Percentiles rank a stretch among this genome's conserved stretches.
phyloP scores from a whole-genome alignment of 2,113 vertebrate species.

The Polyodon spathula region DNA sequence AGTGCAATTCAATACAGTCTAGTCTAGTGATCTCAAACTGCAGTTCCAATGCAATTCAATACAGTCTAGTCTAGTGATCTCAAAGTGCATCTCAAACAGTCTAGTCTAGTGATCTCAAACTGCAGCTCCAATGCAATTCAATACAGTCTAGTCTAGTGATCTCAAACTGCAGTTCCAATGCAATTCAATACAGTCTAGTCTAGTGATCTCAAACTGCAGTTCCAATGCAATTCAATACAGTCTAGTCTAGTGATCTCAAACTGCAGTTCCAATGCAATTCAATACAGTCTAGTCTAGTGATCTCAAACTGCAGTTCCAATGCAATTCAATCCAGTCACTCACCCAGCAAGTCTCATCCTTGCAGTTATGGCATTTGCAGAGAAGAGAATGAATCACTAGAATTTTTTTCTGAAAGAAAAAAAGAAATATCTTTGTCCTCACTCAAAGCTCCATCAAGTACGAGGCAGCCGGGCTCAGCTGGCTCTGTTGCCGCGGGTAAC shows the following conservation, averaged over 20 bases:
- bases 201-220: too few species aligned
- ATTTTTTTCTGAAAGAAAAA: conserved; percentile 25
- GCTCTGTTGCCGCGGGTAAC: not conserved
- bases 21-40: not conserved
- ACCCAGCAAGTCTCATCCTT: conserved; percentile 7
- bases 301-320: too few species aligned
- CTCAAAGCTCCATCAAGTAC: not conserved
- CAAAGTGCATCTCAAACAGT: too few species aligned
- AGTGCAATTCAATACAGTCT: too few species aligned
- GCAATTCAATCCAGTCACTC: conserved; percentile 21
- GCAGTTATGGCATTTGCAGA: conserved; percentile 30
- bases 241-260: not conserved
- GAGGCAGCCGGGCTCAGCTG: too few species aligned
- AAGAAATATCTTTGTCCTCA: not conserved
- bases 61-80: not conserved
- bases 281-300: not conserved
- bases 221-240: too few species aligned
- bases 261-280: too few species aligned
- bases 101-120: not conserved
- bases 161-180: not conserved
- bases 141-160: not conserved
- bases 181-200: not conserved
- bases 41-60: not conserved
- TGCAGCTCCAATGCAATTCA: not conserved
- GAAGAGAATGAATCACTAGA: conserved; percentile 23